Percentiles rank a stretch among this genome's conserved stretches.
Conservation (phyloP, 2,888 invertebrate genomes). For the Eurois occulta region DNA sequence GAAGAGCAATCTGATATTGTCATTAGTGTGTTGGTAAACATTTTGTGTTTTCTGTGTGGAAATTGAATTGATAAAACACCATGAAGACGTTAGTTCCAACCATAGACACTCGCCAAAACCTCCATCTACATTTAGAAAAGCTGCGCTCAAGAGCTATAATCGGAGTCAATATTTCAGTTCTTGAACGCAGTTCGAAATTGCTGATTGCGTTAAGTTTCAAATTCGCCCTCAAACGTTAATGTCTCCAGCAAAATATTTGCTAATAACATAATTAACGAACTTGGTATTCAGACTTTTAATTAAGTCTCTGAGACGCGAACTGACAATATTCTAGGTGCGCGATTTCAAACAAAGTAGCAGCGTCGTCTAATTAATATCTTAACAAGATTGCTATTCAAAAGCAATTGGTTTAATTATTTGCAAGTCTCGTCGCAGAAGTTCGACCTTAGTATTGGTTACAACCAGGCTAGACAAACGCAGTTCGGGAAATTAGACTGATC, state of each 20-base stretch:
- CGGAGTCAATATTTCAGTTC: not conserved
- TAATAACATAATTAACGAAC: not conserved
- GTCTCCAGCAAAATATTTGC: not conserved
- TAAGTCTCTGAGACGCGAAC: not conserved
- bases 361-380: slow-evolving; percentile 13
- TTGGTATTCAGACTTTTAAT: slow-evolving; percentile 4
- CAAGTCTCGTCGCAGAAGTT: not conserved
- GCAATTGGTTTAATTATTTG: not conserved
- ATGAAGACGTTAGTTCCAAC: not conserved
- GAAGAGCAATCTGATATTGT: not conserved
- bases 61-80: not conserved
- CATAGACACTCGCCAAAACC: not conserved
- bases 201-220: not conserved
- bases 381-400: not conserved
- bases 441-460: not conserved
- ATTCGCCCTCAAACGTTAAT: not conserved
- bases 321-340: not conserved
- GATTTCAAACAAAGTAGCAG: slow-evolving; percentile 3
- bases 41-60: not conserved
- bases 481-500: not conserved
- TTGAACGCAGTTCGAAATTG: not conserved
- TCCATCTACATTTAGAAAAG: not conserved
- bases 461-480: not conserved
- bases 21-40: not conserved
- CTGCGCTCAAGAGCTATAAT: not conserved